phyloP scores from a whole-genome alignment of 2,888 invertebrate species.

The Eupithecia inturbata region DNA sequence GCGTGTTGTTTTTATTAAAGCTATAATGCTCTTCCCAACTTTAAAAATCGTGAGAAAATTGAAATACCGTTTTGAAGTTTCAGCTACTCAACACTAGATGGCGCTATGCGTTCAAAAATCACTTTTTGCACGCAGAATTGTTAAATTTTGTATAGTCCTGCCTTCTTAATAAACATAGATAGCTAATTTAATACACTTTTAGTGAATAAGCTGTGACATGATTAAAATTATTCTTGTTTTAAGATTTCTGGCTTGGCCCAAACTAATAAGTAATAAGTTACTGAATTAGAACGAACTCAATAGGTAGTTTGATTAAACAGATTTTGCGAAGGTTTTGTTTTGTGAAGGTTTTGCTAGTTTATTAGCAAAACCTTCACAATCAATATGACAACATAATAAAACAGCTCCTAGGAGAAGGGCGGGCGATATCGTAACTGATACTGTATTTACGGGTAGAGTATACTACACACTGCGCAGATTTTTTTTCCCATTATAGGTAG shows the following conservation, averaged over 20 bases:
- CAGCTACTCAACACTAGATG: slow-evolving; percentile 71
- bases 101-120: slow-evolving; percentile 50
- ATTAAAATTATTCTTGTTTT: not conserved
- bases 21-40: not conserved
- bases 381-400: slow-evolving; percentile 65
- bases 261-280: not conserved
- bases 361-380: slow-evolving; percentile 74
- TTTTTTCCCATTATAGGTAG: not conserved
- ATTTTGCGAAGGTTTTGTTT: too few relatives aligned
- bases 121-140: not conserved
- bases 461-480: not conserved
- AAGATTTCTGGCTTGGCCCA: not conserved
- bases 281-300: not conserved
- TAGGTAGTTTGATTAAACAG: not conserved
- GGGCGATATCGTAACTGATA: slow-evolving; percentile 72
- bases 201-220: not conserved
- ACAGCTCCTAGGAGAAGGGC: slow-evolving; percentile 79
- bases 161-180: not conserved
- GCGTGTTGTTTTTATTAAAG: not conserved
- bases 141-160: not conserved
- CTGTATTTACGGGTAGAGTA: not conserved
- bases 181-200: not conserved
- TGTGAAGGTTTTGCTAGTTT: too few relatives aligned
- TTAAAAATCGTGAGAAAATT: not conserved
- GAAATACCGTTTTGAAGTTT: slow-evolving; percentile 28